A percentile compares a stretch with the other conserved stretches of the same genome.
phyloP scores from a whole-genome alignment of 2,797 vertebrate genomes.

The Lithobates pipiens region DNA sequence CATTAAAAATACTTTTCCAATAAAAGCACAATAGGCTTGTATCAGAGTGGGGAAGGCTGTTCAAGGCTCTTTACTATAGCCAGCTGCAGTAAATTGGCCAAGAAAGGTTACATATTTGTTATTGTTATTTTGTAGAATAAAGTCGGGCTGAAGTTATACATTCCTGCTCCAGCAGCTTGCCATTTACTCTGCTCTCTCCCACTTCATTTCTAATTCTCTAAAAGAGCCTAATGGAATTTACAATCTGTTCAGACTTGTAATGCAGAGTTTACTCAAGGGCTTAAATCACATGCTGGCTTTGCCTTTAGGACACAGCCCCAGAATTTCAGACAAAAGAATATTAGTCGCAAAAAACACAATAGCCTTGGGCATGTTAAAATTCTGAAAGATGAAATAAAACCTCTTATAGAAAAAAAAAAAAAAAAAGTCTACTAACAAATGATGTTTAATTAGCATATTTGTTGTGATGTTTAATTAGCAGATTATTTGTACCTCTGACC shows the following conservation, averaged over 20 bases:
- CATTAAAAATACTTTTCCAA: not conserved
- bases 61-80: not conserved
- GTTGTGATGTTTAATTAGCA: too few species aligned
- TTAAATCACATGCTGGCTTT: slow-evolving; percentile 28
- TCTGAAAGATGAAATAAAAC: too few species aligned
- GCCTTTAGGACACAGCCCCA: slow-evolving; percentile 20
- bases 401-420: too few species aligned
- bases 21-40: not conserved
- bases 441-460: too few species aligned
- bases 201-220: slow-evolving; percentile 17
- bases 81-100: not conserved
- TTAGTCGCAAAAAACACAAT: too few species aligned
- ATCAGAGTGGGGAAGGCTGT: not conserved
- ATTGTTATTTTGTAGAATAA: slow-evolving; percentile 4
- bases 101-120: slow-evolving; percentile 14
- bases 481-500: too few species aligned
- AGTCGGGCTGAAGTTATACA: slow-evolving; percentile 1
- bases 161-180: slow-evolving; percentile 2
- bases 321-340: not conserved
- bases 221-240: slow-evolving; percentile 37
- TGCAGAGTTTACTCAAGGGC: slow-evolving; percentile 36
- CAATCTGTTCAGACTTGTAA: slow-evolving; percentile 43
- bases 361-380: not conserved
- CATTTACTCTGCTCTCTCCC: not conserved
- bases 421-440: too few species aligned